Conservation (phyloP, 2,888 invertebrate genomes). For the Catocala nupta region DNA sequence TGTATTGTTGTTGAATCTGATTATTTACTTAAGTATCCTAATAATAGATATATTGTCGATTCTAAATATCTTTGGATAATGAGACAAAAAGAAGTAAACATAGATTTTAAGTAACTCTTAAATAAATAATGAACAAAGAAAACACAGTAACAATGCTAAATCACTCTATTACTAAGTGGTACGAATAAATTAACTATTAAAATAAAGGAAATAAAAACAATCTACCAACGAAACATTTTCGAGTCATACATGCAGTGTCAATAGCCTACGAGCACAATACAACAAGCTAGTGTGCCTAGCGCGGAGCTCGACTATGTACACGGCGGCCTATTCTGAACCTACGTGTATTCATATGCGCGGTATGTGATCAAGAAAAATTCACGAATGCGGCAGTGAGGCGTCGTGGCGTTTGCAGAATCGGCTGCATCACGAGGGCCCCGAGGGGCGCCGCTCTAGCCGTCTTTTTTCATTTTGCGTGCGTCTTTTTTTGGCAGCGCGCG, state of each 20-base stretch:
- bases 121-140: neutral
- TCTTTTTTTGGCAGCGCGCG: conserved; percentile 87
- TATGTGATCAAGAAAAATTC: conserved; percentile 46
- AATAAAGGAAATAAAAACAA: conserved; percentile 14
- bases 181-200: neutral
- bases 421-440: conserved; percentile 79
- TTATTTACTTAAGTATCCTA: too few species aligned
- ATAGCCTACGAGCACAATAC: conserved; percentile 51
- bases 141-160: neutral
- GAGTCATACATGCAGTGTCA: conserved; percentile 49
- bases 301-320: conserved; percentile 36
- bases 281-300: conserved; percentile 27
- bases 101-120: too few species aligned
- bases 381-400: conserved; percentile 60
- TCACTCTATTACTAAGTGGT: neutral
- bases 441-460: conserved; percentile 83
- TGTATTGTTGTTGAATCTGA: too few species aligned
- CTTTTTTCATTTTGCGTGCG: conserved; percentile 86
- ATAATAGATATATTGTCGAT: too few species aligned
- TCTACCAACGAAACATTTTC: conserved; percentile 28
- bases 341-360: conserved; percentile 32
- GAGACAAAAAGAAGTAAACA: too few species aligned
- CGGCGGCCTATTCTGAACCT: conserved; percentile 28
- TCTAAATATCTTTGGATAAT: too few species aligned
- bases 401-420: conserved; percentile 71